Conservation (phyloP, 2,888 invertebrate genomes). For the Lithosia quadra region DNA sequence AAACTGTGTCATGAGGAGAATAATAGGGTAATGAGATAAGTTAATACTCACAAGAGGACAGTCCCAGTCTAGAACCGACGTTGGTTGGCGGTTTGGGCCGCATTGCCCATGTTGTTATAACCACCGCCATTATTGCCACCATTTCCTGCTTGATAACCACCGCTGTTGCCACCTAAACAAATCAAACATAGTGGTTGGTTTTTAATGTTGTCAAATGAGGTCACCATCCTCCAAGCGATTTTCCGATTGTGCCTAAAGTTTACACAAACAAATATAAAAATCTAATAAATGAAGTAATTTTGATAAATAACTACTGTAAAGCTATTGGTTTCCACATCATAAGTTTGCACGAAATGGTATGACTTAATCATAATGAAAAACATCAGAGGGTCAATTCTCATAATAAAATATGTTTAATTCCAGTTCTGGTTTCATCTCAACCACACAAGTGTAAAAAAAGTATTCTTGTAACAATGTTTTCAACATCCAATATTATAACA, state of each 20-base stretch:
- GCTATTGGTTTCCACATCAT: too few species aligned
- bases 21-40: background rate
- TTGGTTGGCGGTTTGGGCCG: constrained; percentile 58
- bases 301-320: too few species aligned
- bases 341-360: too few species aligned
- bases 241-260: too few species aligned
- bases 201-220: background rate
- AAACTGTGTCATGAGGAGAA: background rate
- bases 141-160: constrained; percentile 31
- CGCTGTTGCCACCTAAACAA: constrained; percentile 41
- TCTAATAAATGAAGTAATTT: too few species aligned
- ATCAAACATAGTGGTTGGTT: background rate
- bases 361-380: too few species aligned
- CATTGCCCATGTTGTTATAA: constrained; percentile 53
- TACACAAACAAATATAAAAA: too few species aligned
- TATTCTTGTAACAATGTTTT: too few species aligned
- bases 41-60: constrained; percentile 75
- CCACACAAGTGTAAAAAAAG: too few species aligned
- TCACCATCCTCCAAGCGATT: background rate
- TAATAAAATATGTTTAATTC: too few species aligned
- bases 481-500: too few species aligned
- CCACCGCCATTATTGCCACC: constrained; percentile 49
- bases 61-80: constrained; percentile 67
- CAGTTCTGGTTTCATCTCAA: too few species aligned
- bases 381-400: background rate